Evolutionary conservation across 2,113 vertebrate genomes (phyloP).

Genomic region (Triplophysa rosa): DNA sequence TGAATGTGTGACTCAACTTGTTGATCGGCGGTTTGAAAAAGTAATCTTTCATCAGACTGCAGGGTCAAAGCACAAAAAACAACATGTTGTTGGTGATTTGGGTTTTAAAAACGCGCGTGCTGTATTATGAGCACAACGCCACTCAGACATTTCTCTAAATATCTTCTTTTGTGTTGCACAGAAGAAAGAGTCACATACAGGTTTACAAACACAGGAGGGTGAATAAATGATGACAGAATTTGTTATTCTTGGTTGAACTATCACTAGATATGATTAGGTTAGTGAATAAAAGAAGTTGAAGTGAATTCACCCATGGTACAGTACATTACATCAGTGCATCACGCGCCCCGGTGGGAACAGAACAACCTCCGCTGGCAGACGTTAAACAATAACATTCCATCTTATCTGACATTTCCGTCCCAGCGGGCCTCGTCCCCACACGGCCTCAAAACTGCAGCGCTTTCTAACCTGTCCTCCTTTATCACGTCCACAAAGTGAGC

Average conservation of each 20-base stretch:
- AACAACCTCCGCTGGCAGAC: background rate
- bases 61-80: slow-evolving; percentile 38
- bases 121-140: too few species aligned
- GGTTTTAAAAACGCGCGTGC: background rate
- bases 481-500: slow-evolving; percentile 97
- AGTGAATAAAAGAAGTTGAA: background rate
- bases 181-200: too few species aligned
- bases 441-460: background rate
- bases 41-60: slow-evolving; percentile 96
- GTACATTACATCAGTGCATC: slow-evolving; percentile 22
- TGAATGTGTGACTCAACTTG: slow-evolving; percentile 93
- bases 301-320: background rate
- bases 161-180: too few species aligned
- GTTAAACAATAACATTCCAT: slow-evolving; percentile 27
- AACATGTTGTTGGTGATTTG: background rate
- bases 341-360: slow-evolving; percentile 21
- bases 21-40: slow-evolving; percentile 98
- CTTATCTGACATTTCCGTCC: slow-evolving; percentile 26
- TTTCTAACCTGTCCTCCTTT: slow-evolving; percentile 92
- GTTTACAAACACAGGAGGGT: too few species aligned
- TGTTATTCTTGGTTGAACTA: too few species aligned
- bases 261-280: too few species aligned
- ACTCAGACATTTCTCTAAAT: too few species aligned
- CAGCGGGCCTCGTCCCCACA: background rate
- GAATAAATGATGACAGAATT: too few species aligned